Evolutionary conservation across 2,888 invertebrate species (phyloP).

Genomic region (Acronicta psi): DNA sequence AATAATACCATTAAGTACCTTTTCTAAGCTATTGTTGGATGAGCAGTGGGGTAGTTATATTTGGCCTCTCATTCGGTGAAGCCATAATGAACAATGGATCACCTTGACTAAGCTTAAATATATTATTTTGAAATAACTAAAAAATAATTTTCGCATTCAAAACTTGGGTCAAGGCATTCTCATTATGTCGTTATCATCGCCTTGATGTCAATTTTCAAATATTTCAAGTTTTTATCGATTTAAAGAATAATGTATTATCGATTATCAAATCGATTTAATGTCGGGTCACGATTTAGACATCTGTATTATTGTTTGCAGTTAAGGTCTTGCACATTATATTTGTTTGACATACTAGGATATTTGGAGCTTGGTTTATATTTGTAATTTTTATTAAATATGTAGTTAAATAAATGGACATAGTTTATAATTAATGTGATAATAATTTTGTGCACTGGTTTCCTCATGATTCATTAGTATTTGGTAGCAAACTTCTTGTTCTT

Average conservation of each 20-base stretch:
- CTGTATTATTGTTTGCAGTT: slow-evolving; percentile 47
- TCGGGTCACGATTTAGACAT: slow-evolving; percentile 58
- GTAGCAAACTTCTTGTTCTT: too few species aligned
- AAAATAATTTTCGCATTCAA: slow-evolving; percentile 53
- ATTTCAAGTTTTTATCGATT: slow-evolving; percentile 60
- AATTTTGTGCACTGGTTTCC: too few species aligned
- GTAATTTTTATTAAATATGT: background rate
- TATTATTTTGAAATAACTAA: slow-evolving; percentile 40
- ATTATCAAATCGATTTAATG: slow-evolving; percentile 55
- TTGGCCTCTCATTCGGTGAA: slow-evolving; percentile 14
- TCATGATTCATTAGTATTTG: too few species aligned
- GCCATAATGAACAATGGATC: slow-evolving; percentile 41
- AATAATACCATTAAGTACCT: too few species aligned
- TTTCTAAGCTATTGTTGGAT: too few species aligned
- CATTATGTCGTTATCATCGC: slow-evolving; percentile 55
- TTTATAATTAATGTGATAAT: too few species aligned
- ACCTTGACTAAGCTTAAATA: slow-evolving; percentile 55
- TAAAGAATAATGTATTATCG: slow-evolving; percentile 49
- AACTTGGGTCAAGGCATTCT: slow-evolving; percentile 61
- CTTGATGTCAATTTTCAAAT: slow-evolving; percentile 69
- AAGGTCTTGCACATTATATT: slow-evolving; percentile 39
- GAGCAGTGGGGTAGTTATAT: background rate
- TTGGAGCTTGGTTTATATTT: slow-evolving; percentile 18
- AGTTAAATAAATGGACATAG: too few species aligned
- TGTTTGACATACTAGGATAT: slow-evolving; percentile 17